Percentiles rank a stretch among this genome's conserved stretches.
Conservation (phyloP, 2,888 invertebrate genomes). For the Phengaris arion region DNA sequence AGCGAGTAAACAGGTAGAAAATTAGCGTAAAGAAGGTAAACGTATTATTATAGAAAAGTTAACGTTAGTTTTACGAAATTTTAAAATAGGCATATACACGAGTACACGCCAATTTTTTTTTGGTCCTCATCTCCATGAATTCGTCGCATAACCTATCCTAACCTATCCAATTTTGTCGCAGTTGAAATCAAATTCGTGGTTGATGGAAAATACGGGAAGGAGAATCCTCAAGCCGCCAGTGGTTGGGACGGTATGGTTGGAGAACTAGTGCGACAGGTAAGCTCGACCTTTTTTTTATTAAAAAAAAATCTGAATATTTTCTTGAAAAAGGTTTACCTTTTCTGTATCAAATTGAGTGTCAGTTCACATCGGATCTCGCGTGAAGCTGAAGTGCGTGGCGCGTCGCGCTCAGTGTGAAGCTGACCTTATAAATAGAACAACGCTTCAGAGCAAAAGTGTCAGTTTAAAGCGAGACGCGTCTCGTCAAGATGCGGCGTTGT, state of each 20-base stretch:
- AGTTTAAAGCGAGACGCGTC: too few relatives aligned
- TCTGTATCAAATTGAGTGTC: background rate
- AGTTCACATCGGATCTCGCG: background rate
- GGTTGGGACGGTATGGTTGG: conserved; percentile 97
- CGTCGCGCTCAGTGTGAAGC: too few relatives aligned
- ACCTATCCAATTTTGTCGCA: conserved; percentile 58
- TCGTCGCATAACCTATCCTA: background rate
- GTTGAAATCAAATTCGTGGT: conserved; percentile 91
- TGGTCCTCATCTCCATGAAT: background rate
- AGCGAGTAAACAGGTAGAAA: too few relatives aligned
- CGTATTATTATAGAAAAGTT: too few relatives aligned
- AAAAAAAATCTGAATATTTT: background rate
- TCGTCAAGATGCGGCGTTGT: too few relatives aligned
- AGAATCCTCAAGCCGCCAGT: conserved; percentile 86
- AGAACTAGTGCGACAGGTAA: conserved; percentile 90
- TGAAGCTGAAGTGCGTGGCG: too few relatives aligned
- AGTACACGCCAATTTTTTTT: background rate
- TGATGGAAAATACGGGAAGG: conserved; percentile 92
- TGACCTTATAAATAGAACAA: too few relatives aligned
- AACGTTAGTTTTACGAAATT: too few relatives aligned
- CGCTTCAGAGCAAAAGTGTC: too few relatives aligned
- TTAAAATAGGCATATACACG: too few relatives aligned
- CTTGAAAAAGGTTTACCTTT: background rate
- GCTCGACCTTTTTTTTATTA: conserved; percentile 44
- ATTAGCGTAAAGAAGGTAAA: too few relatives aligned